Evolutionary conservation across 53 echinoderm and acorn worm species (phyloP).

Genomic region (Paracentrotus lividus): DNA sequence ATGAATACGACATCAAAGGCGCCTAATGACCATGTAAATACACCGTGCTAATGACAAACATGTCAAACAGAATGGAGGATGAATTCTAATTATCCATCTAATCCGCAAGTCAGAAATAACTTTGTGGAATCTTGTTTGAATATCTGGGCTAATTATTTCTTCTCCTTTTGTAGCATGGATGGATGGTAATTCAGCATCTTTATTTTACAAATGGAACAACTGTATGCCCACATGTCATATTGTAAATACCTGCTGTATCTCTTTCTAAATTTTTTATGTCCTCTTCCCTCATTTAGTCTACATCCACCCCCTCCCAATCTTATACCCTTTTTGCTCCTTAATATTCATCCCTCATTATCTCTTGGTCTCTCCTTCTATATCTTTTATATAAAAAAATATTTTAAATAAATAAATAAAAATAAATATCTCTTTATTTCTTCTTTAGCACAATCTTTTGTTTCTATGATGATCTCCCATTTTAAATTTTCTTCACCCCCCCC

Average conservation of each 20-base stretch:
- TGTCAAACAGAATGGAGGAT: slow-evolving; percentile 7
- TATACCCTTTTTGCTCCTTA: too few relatives aligned
- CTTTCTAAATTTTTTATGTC: background rate
- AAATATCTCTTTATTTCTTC: background rate
- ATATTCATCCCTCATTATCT: background rate
- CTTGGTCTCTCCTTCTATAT: background rate
- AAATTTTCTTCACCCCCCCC: background rate
- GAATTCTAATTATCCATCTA: background rate
- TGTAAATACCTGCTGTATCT: slow-evolving; percentile 10
- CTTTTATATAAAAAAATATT: too few relatives aligned
- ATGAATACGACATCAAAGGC: slow-evolving; percentile 7
- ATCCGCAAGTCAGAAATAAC: background rate
- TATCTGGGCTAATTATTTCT: background rate
- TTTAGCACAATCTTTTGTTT: background rate
- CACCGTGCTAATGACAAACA: slow-evolving; percentile 19
- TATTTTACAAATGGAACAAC: background rate
- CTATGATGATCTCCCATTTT: background rate
- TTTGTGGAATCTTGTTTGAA: background rate
- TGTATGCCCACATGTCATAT: slow-evolving; percentile 39
- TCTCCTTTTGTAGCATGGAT: background rate
- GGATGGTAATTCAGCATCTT: background rate
- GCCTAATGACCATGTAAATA: background rate
- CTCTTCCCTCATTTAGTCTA: background rate
- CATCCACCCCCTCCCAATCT: background rate
- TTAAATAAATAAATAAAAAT: too few relatives aligned